Evolutionary conservation across 1,140 invertebrate species (phyloP), one percentile per base, ranked within the genome.

Genomic region (Drosophila pandora): DNA sequence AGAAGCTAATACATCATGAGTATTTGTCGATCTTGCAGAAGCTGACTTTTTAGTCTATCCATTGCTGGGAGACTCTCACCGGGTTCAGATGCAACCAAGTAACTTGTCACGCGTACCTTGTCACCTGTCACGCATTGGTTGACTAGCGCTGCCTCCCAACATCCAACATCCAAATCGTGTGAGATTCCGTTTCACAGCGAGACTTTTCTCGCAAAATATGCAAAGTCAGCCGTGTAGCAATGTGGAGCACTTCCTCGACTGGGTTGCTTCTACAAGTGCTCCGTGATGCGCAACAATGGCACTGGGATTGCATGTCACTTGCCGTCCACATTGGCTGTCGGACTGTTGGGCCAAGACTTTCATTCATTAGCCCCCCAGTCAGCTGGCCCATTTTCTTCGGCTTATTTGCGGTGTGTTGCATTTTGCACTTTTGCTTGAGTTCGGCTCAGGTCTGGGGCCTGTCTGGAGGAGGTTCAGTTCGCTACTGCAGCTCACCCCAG

Each of bases 161-260:
- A 34, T 52, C 59, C 28, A 58, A 28, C 68, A 79, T 88, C n/a
- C n/a, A n/a, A n/a, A n/a, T n/a, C 79, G 75, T 88, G 63, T 83
- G 83, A 68, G 80, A 87, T 87, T 87, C 47, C 62, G 78, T 82
- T 87, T 85, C 80, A 67, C 21, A 45, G 63, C 21, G 25, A 41
- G 47, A 67, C 57, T 41, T 52, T 64, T 84, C 67, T 41, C 48
- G 54, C 43, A 25, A 84, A 84, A 84, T 79, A 84, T 82, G 79
- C 79, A 55, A 82, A 79, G 64, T 83, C 59, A 74, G 69, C 74
- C 57, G 53, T 30, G 45, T 23, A 48, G 56, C 49, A 63, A 87
- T 78, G 60, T 87, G 78, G 82, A 75, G 68, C 82, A 87, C 82
- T 87, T 87, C 82, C 78, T 78, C 82, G 61, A 75, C 65, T 70